Evolutionary conservation across 2,113 vertebrate genomes (phyloP).

Genomic region (Ibidorhyncha struthersii): DNA sequence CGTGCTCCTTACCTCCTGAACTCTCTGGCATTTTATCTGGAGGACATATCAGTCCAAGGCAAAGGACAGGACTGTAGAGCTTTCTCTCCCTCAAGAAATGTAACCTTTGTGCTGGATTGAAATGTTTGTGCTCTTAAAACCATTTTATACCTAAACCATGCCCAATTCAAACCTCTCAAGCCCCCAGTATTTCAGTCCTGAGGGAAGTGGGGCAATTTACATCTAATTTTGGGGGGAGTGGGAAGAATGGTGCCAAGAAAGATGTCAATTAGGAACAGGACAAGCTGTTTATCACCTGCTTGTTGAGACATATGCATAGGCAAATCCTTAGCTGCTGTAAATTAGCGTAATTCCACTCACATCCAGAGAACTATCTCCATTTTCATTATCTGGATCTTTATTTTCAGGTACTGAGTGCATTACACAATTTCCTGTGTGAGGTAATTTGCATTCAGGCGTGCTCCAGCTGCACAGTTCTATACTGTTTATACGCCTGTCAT

Average conservation of each 20-base stretch:
- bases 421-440: background rate
- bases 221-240: background rate
- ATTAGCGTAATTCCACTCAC: background rate
- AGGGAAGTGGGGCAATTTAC: background rate
- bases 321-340: conserved; percentile 18
- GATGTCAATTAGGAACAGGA: background rate
- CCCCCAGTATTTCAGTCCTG: background rate
- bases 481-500: background rate
- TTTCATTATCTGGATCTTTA: conserved; percentile 27
- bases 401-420: conserved; percentile 27
- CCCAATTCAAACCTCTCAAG: background rate
- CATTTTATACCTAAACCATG: background rate
- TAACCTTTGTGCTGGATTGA: conserved; percentile 28
- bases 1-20: background rate
- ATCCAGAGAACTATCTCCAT: background rate
- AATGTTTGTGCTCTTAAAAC: background rate
- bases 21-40: conserved; percentile 35
- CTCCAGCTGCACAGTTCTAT: background rate
- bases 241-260: background rate
- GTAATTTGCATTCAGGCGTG: background rate
- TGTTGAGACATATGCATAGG: background rate
- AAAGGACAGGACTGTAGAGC: background rate
- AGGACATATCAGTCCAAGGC: conserved; percentile 10
- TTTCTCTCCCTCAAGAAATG: conserved; percentile 24
- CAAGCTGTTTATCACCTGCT: background rate